Base-by-base conservation (phyloP, 2,888 invertebrate genomes). In the Alsophila aescularia region DNA sequence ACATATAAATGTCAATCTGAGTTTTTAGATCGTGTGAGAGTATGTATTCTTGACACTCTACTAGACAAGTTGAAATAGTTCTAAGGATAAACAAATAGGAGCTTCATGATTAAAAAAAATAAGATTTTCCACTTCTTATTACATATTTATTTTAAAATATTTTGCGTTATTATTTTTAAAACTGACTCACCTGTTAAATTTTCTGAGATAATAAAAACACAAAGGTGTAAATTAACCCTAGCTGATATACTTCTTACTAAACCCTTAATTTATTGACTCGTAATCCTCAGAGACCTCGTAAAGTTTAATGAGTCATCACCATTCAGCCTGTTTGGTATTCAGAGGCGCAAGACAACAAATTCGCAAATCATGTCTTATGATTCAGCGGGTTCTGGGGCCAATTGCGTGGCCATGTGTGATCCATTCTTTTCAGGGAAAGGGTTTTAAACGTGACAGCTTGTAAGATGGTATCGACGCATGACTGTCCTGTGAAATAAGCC, bases 311-410 rank as follows among this genome's bases (percentile, higher is more conserved):
- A 81, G 65, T 81, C 81, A 79, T 71, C 65, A 70, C 65, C 62
- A 67, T 61, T 66, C 67, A 70, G 70, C 75, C 81, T 79, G 79
- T 74, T 88, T 85, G 75, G 79, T 80, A 86, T 86, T 82, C 87
- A 79, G 70, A 66, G 70, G 77, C 77, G 72, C 72, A 75, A 75
- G 71, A 70, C 79, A 73, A 81, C 81, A 81, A 80, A 79, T 79
- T 81, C 73, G 84, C 86, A 85, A 86, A 82, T 87, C 87, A 85
- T 78, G 77, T 73, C 71, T 77, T 81, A 72, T 87, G 86, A 87
- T 75, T 85, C 85, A 85, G 78, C 67, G 70, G 70, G 70, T 75
- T 75, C 67, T 63, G 69, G 67, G 67, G 62, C 67, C 67, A 69
- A 72, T 75, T 74, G 24, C 36, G 34, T 16, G 34, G 35, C 54